Evolutionary conservation across 2,888 invertebrate genomes (phyloP).

Genomic region (Chymomyza procnemis): DNA sequence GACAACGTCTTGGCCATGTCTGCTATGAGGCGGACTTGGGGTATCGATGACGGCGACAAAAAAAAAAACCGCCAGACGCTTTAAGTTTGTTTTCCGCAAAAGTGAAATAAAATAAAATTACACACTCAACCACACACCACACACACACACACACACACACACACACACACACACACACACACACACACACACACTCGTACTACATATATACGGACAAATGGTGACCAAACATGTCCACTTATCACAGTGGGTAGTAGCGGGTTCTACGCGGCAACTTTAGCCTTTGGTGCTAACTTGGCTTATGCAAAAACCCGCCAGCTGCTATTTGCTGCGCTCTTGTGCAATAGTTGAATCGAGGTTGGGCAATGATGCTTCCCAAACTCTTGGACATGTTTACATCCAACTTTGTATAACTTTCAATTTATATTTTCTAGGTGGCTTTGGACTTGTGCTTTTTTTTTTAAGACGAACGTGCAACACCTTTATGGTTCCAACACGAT

Average conservation of each 20-base stretch:
- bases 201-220: neutral
- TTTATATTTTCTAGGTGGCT: neutral
- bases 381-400: neutral
- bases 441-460: neutral
- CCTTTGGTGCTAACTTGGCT: constrained; percentile 62
- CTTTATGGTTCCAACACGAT: neutral
- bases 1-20: constrained; percentile 63
- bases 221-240: constrained; percentile 32
- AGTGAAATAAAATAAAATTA: constrained; percentile 19
- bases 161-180: neutral
- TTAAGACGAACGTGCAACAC: neutral
- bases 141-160: neutral
- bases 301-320: constrained; percentile 55
- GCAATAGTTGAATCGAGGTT: constrained; percentile 36
- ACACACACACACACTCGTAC: neutral
- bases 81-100: constrained; percentile 39
- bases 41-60: constrained; percentile 34
- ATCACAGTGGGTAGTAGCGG: constrained; percentile 14
- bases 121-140: neutral
- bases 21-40: constrained; percentile 26
- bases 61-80: constrained; percentile 5
- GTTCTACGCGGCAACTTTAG: constrained; percentile 65
- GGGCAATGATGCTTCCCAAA: neutral
- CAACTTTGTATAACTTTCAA: neutral
- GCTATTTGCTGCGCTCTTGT: constrained; percentile 42